phyloP scores from a whole-genome alignment of 2,888 invertebrate species.

The Onchidella celtica region DNA sequence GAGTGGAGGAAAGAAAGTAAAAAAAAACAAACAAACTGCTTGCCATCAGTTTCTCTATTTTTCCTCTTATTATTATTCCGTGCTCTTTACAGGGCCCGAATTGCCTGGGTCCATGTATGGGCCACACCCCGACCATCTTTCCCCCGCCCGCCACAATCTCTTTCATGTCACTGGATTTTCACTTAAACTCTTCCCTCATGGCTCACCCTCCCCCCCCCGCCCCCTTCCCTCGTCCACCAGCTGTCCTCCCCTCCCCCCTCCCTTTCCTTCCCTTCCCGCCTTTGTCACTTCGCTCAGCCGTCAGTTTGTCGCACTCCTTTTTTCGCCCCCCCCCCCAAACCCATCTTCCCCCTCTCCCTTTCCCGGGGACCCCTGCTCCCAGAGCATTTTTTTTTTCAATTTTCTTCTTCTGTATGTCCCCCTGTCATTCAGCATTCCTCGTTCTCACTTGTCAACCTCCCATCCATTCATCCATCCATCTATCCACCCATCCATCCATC shows the following conservation, averaged over 20 bases:
- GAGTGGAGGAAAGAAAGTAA: too few species aligned
- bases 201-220: not conserved
- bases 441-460: not conserved
- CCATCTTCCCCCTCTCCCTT: not conserved
- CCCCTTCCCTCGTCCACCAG: not conserved
- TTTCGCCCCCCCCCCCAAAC: not conserved
- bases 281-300: too few species aligned
- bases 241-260: not conserved
- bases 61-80: not conserved
- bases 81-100: not conserved
- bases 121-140: not conserved
- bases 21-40: too few species aligned
- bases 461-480: not conserved
- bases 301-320: not conserved
- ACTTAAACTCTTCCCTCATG: not conserved
- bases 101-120: too few species aligned
- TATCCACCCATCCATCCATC: not conserved
- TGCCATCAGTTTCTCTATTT: not conserved
- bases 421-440: not conserved
- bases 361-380: not conserved
- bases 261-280: conserved; percentile 1
- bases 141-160: not conserved
- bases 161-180: not conserved
- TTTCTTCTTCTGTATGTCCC: not conserved
- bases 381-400: not conserved